Evolutionary conservation across 2,888 invertebrate species (phyloP), one percentile per base, ranked within the genome.

Genomic region (Thymelicus acteon): DNA sequence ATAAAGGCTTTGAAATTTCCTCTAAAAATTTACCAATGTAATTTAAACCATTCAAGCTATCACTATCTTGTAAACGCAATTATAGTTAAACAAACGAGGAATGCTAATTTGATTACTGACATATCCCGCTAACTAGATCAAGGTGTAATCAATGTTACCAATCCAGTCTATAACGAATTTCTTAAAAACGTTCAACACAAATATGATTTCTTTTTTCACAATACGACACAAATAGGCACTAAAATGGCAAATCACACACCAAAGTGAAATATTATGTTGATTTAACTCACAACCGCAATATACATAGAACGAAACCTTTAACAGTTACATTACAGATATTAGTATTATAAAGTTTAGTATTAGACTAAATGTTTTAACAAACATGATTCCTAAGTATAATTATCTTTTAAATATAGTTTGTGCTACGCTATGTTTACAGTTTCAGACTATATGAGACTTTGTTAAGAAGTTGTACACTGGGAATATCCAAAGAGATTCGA

Each of bases 181-280:
- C 19, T 15, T 52, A 52, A 52, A 19, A 52, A 52, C 13, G 24
- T 37, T 37, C 62, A 37, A 15, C 48, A 63, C 48, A 62, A 63
- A 68, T 54, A 67, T 62, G 54, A 48, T 85, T 82, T 85, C 83
- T 83, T 83, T 85, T 77, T 82, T 79, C 80, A 84, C 82, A 87
- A 82, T 80, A 85, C 81, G 78, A 82, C 80, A 84, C 78, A 81
- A 88, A 83, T 88, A 92, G 92, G 92, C 92, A 92, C 92, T 90
- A 88, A 87, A 88, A 91, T 90, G 91, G 91, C 91, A 87, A 90
- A 89, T 90, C 88, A 89, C 91, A 88, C 84, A 81, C 82, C 82
- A 82, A 88, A 88, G 84, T 88, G 85, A 88, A 70, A 87, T 80
- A 86, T 81, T 72, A 76, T 82, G 79, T 80, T 78, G 82, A 82